Conservation (phyloP, 1,140 invertebrate species). For the Pantala flavescens region DNA sequence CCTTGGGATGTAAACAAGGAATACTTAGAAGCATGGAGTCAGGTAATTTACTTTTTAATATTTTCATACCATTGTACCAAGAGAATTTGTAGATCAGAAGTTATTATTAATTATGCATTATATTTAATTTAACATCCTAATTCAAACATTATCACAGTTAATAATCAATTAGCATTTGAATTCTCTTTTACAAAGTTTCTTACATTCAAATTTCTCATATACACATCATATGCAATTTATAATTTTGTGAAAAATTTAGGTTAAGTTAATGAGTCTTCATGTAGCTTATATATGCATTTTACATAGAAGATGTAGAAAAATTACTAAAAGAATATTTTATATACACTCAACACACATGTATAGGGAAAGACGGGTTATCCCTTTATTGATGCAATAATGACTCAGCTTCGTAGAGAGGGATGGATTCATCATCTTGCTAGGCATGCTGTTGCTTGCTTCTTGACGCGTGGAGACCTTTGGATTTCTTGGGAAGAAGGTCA, state of each 20-base stretch:
- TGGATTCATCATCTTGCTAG: conserved; percentile 67
- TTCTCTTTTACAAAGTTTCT: background rate
- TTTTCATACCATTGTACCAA: conserved; percentile 26
- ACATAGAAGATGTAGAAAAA: no score
- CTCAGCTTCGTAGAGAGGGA: conserved; percentile 57
- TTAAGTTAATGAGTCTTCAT: no score
- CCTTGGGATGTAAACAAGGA: conserved; percentile 55
- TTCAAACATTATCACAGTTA: background rate
- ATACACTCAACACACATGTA: no score
- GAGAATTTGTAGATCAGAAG: no score
- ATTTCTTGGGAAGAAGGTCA: conserved; percentile 51
- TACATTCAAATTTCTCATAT: background rate
- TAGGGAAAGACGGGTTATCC: conserved; percentile 61
- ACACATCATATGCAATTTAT: background rate
- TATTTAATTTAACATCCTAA: background rate
- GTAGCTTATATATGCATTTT: no score
- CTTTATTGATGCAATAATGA: conserved; percentile 71
- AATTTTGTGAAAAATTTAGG: no score
- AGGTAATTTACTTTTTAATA: conserved; percentile 27
- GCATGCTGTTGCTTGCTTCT: conserved; percentile 62
- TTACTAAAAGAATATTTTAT: no score
- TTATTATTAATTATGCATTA: background rate
- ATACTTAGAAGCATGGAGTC: conserved; percentile 53
- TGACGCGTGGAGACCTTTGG: conserved; percentile 53
- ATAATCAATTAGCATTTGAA: no score